These are phyloP conservation scores for Chromobotia macracanthus DNA, from an alignment of 2,797 vertebrate species.

Conservation along the genomic window DNA sequence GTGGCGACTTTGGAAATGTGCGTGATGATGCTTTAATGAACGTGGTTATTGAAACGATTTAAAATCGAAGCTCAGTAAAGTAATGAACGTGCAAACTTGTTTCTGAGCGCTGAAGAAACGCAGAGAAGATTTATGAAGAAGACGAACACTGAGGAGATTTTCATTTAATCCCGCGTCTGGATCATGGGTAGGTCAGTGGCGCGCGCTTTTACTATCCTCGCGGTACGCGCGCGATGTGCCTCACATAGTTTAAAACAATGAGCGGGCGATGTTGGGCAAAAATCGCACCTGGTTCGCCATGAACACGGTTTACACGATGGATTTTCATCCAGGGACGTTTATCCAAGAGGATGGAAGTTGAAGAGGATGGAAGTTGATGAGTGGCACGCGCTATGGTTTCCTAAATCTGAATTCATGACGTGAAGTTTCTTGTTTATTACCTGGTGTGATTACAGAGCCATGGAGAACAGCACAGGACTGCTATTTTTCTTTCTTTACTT, in stretches of 20 bases:
- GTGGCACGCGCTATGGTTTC: not conserved
- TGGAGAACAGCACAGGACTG: constrained; percentile 68
- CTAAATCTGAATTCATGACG: constrained; percentile 21
- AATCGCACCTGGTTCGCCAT: not conserved
- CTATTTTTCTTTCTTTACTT: constrained; percentile 63
- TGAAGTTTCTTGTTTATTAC: constrained; percentile 45
- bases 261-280: not conserved
- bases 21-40: not conserved
- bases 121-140: not conserved
- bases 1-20: not conserved
- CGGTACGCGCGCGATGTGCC: constrained; percentile 14
- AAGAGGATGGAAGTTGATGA: constrained; percentile 21
- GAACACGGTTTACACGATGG: not conserved
- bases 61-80: not conserved
- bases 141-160: constrained; percentile 14
- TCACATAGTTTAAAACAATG: constrained; percentile 22
- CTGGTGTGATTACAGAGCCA: constrained; percentile 64
- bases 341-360: constrained; percentile 18
- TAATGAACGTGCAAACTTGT: not conserved
- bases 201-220: constrained; percentile 8
- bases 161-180: constrained; percentile 36
- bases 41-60: not conserved
- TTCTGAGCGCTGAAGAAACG: not conserved
- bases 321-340: constrained; percentile 7
- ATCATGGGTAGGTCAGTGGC: constrained; percentile 9